Evolutionary conservation across 1,140 invertebrate genomes (phyloP).

Genomic region (Chymomyza costata): DNA sequence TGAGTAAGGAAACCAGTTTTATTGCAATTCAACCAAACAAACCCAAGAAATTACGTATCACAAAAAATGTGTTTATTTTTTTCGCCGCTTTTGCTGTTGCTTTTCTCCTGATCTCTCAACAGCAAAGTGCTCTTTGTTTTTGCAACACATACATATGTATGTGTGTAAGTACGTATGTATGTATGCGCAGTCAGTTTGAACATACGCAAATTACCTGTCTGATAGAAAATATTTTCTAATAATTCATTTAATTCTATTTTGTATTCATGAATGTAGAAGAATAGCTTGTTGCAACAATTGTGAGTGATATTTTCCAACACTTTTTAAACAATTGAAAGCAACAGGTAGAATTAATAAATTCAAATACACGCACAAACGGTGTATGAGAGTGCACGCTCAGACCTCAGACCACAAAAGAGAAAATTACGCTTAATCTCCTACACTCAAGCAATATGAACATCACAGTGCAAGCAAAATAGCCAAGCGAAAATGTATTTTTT

Average conservation of each 20-base stretch:
- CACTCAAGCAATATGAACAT: too few species aligned
- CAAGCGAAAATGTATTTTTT: too few species aligned
- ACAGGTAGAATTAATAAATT: conserved; percentile 53
- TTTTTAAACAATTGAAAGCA: conserved; percentile 64
- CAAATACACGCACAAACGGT: conserved; percentile 29
- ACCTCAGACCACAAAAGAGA: conserved; percentile 60
- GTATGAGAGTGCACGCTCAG: conserved; percentile 30
- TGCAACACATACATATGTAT: conserved; percentile 10
- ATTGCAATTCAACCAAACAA: conserved; percentile 62
- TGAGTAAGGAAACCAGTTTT: conserved; percentile 66
- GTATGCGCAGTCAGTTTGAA: too few species aligned
- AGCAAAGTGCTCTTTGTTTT: too few species aligned
- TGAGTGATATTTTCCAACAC: too few species aligned
- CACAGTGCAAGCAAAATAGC: too few species aligned
- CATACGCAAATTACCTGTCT: too few species aligned
- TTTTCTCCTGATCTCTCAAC: conserved; percentile 27
- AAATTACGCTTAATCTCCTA: conserved; percentile 58
- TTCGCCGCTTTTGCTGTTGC: conserved; percentile 16
- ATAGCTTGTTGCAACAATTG: too few species aligned
- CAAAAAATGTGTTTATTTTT: conserved; percentile 48
- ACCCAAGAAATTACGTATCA: conserved; percentile 69
- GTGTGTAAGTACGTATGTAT: conserved; percentile 11
- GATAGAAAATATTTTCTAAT: too few species aligned
- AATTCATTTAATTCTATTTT: too few species aligned
- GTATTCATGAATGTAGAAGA: too few species aligned